These are phyloP conservation scores for Himantopus leucocephalus DNA, from an alignment of 2,113 vertebrate genomes.

Conservation along the genomic window DNA sequence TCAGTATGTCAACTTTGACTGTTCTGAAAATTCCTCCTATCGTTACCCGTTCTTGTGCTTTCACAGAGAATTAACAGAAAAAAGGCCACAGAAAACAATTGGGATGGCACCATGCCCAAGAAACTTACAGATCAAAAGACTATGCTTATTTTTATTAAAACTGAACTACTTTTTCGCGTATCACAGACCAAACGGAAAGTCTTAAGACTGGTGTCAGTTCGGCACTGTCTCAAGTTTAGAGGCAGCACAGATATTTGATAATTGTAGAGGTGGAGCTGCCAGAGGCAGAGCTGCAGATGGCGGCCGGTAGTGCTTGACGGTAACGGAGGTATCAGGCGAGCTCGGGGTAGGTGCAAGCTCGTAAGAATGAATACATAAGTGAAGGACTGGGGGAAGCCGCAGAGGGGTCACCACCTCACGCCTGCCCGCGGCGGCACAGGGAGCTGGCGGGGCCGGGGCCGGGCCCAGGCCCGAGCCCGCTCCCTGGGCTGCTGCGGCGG, in stretches of 20 bases:
- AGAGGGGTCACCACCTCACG: fast-evolving
- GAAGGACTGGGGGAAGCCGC: fast-evolving
- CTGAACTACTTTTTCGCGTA: fast-evolving
- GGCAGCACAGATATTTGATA: fast-evolving
- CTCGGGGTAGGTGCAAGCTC: not conserved
- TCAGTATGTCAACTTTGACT: not conserved
- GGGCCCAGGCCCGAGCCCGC: too few relatives aligned
- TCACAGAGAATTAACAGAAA: not conserved
- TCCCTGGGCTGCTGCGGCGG: not conserved
- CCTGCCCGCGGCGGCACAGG: not conserved
- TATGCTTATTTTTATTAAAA: fast-evolving
- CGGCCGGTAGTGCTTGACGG: fast-evolving
- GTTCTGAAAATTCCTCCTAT: fast-evolving
- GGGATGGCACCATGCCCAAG: fast-evolving
- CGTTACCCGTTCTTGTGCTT: fast-evolving
- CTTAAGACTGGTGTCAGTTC: fast-evolving
- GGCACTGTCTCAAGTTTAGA: not conserved
- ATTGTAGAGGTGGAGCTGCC: fast-evolving
- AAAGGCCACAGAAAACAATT: fast-evolving
- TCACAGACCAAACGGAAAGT: not conserved
- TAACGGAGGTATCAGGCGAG: fast-evolving
- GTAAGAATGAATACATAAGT: fast-evolving
- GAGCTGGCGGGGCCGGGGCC: too few relatives aligned
- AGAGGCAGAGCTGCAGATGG: not conserved
- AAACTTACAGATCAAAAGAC: not conserved